A percentile compares a stretch with the other conserved stretches of the same genome.
phyloP scores from a whole-genome alignment of 1,140 invertebrate genomes.

The Psilanteris sp. region DNA sequence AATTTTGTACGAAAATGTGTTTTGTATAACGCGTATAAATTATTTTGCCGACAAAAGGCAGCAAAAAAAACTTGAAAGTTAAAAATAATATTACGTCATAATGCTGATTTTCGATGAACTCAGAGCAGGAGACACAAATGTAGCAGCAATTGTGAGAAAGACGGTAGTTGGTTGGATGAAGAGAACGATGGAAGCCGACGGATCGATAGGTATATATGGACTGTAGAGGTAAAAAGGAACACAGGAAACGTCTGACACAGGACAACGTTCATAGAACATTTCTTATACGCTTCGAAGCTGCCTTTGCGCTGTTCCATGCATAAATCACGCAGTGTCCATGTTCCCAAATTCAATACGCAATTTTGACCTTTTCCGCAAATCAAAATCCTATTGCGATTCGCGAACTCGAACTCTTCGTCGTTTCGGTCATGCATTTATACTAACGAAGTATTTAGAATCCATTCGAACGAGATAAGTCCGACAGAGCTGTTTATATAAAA shows the following conservation, averaged over 20 bases:
- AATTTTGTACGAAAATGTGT: no score
- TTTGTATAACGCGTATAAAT: no score
- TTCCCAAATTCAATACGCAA: neutral
- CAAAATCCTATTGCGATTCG: no score
- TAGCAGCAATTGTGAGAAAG: slow-evolving; percentile 21
- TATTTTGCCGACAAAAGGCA: no score
- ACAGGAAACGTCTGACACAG: slow-evolving; percentile 35
- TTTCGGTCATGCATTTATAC: no score
- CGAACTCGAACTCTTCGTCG: no score
- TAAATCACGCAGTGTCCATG: neutral
- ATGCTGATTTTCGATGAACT: neutral
- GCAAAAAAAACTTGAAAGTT: no score
- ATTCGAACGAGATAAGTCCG: no score
- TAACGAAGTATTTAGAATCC: no score
- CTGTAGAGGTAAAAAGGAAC: slow-evolving; percentile 34
- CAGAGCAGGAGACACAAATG: slow-evolving; percentile 1
- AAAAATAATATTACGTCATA: no score
- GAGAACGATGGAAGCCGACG: slow-evolving; percentile 19
- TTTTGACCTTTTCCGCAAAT: neutral
- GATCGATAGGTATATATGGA: slow-evolving; percentile 41
- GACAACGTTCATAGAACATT: slow-evolving; percentile 17
- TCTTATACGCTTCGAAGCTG: slow-evolving; percentile 8
- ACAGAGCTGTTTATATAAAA: no score
- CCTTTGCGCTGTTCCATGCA: neutral
- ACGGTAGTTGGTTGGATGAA: slow-evolving; percentile 18